Evolutionary conservation across 2,888 invertebrate species (phyloP).

Genomic region (Phytoseiulus persimilis): DNA sequence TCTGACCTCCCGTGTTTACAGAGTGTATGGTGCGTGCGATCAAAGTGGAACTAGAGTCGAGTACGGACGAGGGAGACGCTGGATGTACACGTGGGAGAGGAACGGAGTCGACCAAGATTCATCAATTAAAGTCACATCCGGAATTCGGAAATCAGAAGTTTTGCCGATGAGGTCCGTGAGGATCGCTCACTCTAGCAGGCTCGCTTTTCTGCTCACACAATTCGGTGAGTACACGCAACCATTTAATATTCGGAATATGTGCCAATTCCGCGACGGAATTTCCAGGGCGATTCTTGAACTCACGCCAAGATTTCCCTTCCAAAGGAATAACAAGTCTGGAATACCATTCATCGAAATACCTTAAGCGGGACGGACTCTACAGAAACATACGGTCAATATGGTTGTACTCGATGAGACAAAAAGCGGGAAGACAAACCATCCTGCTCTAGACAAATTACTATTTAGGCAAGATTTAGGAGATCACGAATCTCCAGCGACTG

Average conservation of each 20-base stretch:
- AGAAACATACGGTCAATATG: background rate
- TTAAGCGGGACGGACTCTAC: background rate
- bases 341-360: constrained; percentile 9
- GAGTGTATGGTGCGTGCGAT: background rate
- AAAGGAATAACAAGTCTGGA: constrained; percentile 10
- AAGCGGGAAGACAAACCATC: background rate
- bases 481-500: background rate
- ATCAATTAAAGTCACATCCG: background rate
- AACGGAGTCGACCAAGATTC: background rate
- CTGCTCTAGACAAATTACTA: constrained; percentile 18
- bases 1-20: background rate
- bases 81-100: background rate
- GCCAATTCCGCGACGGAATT: too few species aligned
- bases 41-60: background rate
- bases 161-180: constrained; percentile 35
- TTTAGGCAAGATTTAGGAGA: background rate
- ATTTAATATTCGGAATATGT: too few species aligned
- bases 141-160: background rate
- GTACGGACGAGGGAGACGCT: background rate
- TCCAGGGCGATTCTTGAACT: too few species aligned
- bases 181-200: constrained; percentile 13
- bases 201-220: constrained; percentile 30
- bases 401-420: constrained; percentile 25
- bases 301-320: too few species aligned
- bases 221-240: constrained; percentile 20